phyloP scores from a whole-genome alignment of 2,797 vertebrate genomes.

The Sebastes miniatus region DNA sequence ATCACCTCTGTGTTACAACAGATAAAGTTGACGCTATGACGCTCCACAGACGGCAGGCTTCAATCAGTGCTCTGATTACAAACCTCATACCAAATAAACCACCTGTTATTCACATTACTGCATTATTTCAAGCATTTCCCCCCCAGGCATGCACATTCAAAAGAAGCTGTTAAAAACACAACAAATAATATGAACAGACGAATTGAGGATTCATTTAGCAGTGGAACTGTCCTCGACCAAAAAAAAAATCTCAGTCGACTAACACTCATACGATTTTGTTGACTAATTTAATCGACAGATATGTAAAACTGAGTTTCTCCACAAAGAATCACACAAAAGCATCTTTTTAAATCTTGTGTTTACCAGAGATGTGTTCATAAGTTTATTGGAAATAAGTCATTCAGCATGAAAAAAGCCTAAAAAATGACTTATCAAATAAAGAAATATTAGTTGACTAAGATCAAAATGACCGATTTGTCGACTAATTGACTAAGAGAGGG shows the following conservation, averaged over 20 bases:
- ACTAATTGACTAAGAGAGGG: not conserved
- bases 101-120: constrained; percentile 23
- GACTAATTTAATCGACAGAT: not conserved
- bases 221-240: not conserved
- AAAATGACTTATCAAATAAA: not conserved
- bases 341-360: not conserved
- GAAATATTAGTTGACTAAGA: not conserved
- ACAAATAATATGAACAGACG: not conserved
- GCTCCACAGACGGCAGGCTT: constrained; percentile 39
- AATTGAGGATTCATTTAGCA: not conserved
- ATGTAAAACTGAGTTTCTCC: not conserved
- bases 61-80: constrained; percentile 32
- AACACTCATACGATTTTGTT: not conserved
- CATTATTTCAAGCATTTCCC: not conserved
- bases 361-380: not conserved
- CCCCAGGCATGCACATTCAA: not conserved
- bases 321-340: not conserved
- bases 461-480: not conserved
- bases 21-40: constrained; percentile 54
- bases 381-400: not conserved
- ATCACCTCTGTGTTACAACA: constrained; percentile 45
- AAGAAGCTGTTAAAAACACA: not conserved
- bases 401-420: not conserved
- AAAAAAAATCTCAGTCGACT: not conserved
- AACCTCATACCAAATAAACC: constrained; percentile 19